phyloP scores from a whole-genome alignment of 1,140 invertebrate genomes.

The Bombyx mandarina region DNA sequence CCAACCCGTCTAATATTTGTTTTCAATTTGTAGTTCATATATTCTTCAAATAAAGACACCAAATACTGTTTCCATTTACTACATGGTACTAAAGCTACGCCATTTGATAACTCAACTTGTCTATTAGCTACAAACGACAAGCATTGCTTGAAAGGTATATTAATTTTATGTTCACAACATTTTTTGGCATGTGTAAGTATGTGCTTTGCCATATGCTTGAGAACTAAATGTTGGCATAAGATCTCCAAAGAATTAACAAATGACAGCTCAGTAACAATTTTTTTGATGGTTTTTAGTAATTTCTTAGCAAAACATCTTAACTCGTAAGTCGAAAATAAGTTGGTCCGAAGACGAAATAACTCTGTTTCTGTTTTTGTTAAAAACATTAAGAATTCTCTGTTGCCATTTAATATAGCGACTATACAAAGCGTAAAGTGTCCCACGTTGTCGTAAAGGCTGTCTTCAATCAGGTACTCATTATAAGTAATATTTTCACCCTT shows the following conservation, averaged over 20 bases:
- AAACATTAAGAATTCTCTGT: conserved; percentile 31
- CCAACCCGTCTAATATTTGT: conserved; percentile 34
- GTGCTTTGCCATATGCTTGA: conserved; percentile 48
- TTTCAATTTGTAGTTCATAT: conserved; percentile 53
- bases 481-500: conserved; percentile 37
- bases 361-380: conserved; percentile 37
- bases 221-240: conserved; percentile 39
- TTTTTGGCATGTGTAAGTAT: conserved; percentile 29
- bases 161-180: conserved; percentile 35
- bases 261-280: conserved; percentile 21
- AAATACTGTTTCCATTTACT: conserved; percentile 72
- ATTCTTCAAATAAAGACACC: conserved; percentile 61
- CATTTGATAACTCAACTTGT: conserved; percentile 66
- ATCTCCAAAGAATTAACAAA: conserved; percentile 28
- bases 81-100: conserved; percentile 68
- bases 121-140: conserved; percentile 65
- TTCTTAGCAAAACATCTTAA: conserved; percentile 54
- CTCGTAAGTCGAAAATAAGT: conserved; percentile 36
- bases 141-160: conserved; percentile 69
- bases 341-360: conserved; percentile 41
- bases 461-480: conserved; percentile 73
- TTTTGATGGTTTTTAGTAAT: conserved; percentile 40
- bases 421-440: conserved; percentile 74
- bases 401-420: conserved; percentile 31
- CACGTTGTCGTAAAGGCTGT: conserved; percentile 70